Base-by-base conservation (phyloP, 2,113 vertebrate species). In the Pipra filicauda region DNA sequence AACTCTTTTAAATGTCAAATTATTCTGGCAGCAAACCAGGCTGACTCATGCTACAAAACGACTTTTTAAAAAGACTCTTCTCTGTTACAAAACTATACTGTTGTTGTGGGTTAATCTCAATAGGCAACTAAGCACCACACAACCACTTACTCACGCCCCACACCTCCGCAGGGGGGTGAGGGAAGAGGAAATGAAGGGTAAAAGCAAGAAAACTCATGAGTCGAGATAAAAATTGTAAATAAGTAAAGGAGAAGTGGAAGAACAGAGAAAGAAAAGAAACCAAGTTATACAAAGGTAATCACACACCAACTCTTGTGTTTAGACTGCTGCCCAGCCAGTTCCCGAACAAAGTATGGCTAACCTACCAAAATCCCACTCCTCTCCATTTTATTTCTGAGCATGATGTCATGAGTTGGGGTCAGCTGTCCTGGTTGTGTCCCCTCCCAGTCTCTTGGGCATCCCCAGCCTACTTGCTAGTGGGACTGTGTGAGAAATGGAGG, bases 1-100 rank as follows among this genome's bases (percentile, higher is more conserved):
- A 94, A 90, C 51, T 66, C 61, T 61, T 91, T 94, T 66, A 89
- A 90, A 74, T 74, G 51, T 85, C 67, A 84, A 52, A 76, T 88
- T 20, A 89, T 26, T 37, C 61, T 74, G 92, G 74, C 81, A 84
- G 49, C 39, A 90, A 80, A 80, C 5, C 62, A 88, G 39, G 35
- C 37, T 76, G 67, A 94, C 81, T 89, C 54, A 31, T 61, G 39
- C 82, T 87, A 67, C 57, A 81, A 74, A 88, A 84, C 10, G 20
- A 64, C 54, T 59, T 91, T 70, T 76, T 17, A 26, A 77, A 88
- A 85, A 39, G 43, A 64, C 19, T 64, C 33, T 70, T 69, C 71
- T 76, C 43, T 9, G 3, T 82, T 83, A 54, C 41, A 54, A 54
- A 91, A 43, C 18, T 15, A 12, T 49, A 30, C n/a, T 28, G 2